Base-by-base conservation (phyloP, 2,113 vertebrate genomes). In the Paratilapia polleni region DNA sequence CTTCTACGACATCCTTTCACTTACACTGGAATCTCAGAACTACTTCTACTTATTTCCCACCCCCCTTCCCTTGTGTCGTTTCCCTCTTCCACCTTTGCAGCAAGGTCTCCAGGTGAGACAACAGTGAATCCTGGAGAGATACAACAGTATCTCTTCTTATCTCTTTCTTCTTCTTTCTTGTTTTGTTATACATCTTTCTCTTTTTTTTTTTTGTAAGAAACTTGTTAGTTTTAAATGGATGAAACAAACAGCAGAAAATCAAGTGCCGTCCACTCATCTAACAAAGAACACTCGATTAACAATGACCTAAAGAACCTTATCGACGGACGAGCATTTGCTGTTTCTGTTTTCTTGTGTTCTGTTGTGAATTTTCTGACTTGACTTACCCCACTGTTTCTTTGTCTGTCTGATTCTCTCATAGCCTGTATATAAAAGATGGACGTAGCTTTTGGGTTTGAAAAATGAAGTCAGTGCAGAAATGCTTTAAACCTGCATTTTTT, bases 91-190 rank as follows among this genome's bases (percentile, higher is more conserved):
- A n/a, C 77, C 43, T 91, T 92, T 88, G 85, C 91, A 95, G 94
- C 92, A 85, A 93, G 88, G 91, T 95, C 93, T 91, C 94, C 94
- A 94, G 91, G 94, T 95, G 94, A 95, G 94, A 80, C 86, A 77
- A 77, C 78, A 88, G 83, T 89, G 77, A 92, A 79, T 61, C 90
- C 84, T 22, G 26, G 88, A 90, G 86, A 87, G 85, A 90, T 88
- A 73, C 57, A 38, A 38, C 63, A 10, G 76, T 86, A 83, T 90
- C 86, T 88, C 82, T 58, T 88, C 36, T 8, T 62, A 52, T 19
- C 17, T 52, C 47, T 54, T 73, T 52, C 68, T 54, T 73, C 47
- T 73, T 34, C 68, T 54, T 31, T 54, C 26, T 68, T 63, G 14
- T 22, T 28, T 41, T 28, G 24, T 73, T 19, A 31, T 66, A 22